Evolutionary conservation across 2,888 invertebrate species (phyloP).

Genomic region (Tipula helvola): DNA sequence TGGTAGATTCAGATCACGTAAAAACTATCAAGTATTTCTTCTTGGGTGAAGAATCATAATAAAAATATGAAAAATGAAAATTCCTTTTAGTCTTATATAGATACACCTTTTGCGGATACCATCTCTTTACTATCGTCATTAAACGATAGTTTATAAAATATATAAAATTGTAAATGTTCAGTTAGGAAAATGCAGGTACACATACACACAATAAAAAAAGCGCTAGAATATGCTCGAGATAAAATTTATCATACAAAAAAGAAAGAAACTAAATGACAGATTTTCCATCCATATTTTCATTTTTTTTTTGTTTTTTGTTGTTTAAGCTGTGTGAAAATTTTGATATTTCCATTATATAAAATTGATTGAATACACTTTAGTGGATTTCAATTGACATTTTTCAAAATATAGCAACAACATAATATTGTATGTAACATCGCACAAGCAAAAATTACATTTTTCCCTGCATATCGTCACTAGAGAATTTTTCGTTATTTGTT

Average conservation of each 20-base stretch:
- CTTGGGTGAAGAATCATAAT: background rate
- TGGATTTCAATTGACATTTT: background rate
- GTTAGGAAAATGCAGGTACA: background rate
- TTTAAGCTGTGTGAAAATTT: background rate
- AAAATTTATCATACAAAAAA: background rate
- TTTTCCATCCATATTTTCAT: background rate
- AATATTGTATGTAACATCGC: background rate
- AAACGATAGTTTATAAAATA: background rate
- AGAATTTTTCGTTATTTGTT: background rate
- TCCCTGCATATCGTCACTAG: background rate
- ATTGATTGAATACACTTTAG: conserved; percentile 4
- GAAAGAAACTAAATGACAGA: background rate
- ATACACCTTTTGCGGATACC: background rate
- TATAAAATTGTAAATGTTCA: background rate
- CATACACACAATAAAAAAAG: background rate
- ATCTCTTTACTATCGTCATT: background rate
- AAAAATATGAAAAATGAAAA: background rate
- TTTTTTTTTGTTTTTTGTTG: background rate
- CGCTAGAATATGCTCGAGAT: background rate
- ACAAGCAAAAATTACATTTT: background rate
- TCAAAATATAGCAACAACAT: background rate
- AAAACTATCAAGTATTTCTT: background rate
- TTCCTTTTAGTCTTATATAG: background rate
- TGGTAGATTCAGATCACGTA: background rate
- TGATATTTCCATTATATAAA: background rate